Evolutionary conservation across 2,888 invertebrate genomes (phyloP).

Genomic region (Prosopocoilus inquinatus): DNA sequence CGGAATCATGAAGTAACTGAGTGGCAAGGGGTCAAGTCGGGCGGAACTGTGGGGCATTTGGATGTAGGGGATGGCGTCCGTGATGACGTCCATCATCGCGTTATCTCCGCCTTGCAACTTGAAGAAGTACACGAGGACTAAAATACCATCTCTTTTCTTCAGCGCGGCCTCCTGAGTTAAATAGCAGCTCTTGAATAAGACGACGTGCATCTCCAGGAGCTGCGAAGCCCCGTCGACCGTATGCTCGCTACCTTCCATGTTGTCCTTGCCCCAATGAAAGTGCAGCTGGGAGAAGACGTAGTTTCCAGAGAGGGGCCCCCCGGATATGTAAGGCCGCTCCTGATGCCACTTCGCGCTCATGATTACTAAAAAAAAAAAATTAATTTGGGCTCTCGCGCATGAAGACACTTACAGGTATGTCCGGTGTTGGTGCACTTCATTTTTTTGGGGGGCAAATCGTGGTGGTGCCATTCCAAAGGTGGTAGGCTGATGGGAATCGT

Average conservation of each 20-base stretch:
- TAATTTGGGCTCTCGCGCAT: too few species aligned
- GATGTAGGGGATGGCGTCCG: constrained; percentile 54
- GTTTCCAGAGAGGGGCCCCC: constrained; percentile 60
- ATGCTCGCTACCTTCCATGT: constrained; percentile 66
- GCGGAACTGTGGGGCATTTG: constrained; percentile 53
- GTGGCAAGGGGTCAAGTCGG: constrained; percentile 53
- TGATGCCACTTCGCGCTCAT: constrained; percentile 63
- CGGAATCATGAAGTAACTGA: constrained; percentile 55
- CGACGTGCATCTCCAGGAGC: constrained; percentile 65
- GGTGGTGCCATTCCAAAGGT: constrained; percentile 58
- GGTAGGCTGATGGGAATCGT: constrained; percentile 49
- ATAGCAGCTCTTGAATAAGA: constrained; percentile 60
- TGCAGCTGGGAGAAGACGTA: constrained; percentile 67
- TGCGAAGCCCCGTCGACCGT: constrained; percentile 56
- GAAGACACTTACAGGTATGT: constrained; percentile 55
- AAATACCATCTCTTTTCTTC: constrained; percentile 56
- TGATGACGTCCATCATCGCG: constrained; percentile 48
- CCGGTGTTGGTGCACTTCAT: constrained; percentile 68
- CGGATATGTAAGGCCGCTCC: constrained; percentile 59
- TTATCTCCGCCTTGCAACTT: constrained; percentile 55
- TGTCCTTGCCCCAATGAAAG: constrained; percentile 66
- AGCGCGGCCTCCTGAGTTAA: constrained; percentile 61
- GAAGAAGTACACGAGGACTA: constrained; percentile 61
- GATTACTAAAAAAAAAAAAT: constrained; percentile 52
- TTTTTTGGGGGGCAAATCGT: constrained; percentile 60